Conservation (phyloP, 2,888 invertebrate species). For the Nomada flava region DNA sequence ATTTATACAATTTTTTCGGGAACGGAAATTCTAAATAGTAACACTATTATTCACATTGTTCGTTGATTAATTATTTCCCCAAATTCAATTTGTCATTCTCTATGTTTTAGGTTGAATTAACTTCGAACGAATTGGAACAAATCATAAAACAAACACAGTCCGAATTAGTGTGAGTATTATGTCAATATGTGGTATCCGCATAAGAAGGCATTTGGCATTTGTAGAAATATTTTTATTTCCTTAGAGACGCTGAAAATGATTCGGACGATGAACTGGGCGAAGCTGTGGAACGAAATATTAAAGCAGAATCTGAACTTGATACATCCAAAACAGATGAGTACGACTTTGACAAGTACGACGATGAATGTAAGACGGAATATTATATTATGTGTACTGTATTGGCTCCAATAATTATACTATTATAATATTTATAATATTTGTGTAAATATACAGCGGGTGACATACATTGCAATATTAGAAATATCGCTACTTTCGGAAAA, state of each 20-base stretch:
- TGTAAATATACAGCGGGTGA: slow-evolving; percentile 78
- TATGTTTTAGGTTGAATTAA: slow-evolving; percentile 88
- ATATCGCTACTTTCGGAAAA: slow-evolving; percentile 74
- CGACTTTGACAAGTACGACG: slow-evolving; percentile 90
- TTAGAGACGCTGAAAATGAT: slow-evolving; percentile 67
- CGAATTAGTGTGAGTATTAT: slow-evolving; percentile 86
- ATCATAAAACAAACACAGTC: slow-evolving; percentile 91
- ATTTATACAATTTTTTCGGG: slow-evolving; percentile 8
- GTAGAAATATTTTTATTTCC: slow-evolving; percentile 19
- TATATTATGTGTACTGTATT: slow-evolving; percentile 38
- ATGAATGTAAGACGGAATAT: slow-evolving; percentile 86
- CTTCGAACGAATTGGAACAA: slow-evolving; percentile 90
- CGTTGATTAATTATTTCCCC: background rate
- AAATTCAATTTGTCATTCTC: slow-evolving; percentile 22
- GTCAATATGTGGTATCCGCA: background rate
- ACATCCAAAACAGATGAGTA: slow-evolving; percentile 87
- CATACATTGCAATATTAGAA: slow-evolving; percentile 77
- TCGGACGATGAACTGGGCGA: slow-evolving; percentile 61
- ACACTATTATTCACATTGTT: background rate
- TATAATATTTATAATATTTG: slow-evolving; percentile 67
- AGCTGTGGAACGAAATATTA: background rate
- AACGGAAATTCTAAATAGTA: background rate
- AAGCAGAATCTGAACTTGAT: slow-evolving; percentile 22
- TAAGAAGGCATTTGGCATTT: background rate
- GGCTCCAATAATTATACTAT: background rate